These are phyloP conservation scores for Pseudolaguvia tuberculata DNA, from an alignment of 2,113 vertebrate genomes.

Conservation along the genomic window DNA sequence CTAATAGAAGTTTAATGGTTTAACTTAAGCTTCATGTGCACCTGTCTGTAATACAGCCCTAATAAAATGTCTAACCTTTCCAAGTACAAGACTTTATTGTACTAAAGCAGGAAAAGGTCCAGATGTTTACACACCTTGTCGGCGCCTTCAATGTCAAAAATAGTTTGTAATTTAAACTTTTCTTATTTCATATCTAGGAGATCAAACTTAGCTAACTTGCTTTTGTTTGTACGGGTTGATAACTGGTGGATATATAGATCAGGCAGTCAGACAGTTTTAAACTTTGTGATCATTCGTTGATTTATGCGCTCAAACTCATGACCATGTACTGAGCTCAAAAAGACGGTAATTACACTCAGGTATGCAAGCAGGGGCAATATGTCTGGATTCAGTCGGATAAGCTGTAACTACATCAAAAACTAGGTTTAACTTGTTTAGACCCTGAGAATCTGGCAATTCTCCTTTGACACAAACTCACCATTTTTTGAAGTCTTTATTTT, in stretches of 20 bases:
- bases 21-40: too few relatives aligned
- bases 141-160: neutral
- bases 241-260: slow-evolving; percentile 13
- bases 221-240: neutral
- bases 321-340: neutral
- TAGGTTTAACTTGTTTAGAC: slow-evolving; percentile 3
- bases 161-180: neutral
- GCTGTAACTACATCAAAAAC: neutral
- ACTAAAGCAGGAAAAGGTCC: neutral
- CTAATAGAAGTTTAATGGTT: too few relatives aligned
- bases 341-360: slow-evolving; percentile 7
- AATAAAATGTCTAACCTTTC: too few relatives aligned
- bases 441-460: neutral
- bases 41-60: too few relatives aligned
- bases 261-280: neutral
- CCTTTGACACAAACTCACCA: neutral
- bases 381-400: neutral
- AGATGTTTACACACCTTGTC: neutral
- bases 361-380: neutral
- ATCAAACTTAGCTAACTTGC: neutral
- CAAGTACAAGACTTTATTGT: too few relatives aligned
- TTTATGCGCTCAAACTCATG: slow-evolving; percentile 3
- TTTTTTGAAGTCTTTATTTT: neutral
- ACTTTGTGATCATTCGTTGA: neutral
- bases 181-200: neutral